These are phyloP conservation scores for Megaptera novaeangliae DNA, from an alignment of 2,113 vertebrate genomes.

Conservation along the genomic window DNA sequence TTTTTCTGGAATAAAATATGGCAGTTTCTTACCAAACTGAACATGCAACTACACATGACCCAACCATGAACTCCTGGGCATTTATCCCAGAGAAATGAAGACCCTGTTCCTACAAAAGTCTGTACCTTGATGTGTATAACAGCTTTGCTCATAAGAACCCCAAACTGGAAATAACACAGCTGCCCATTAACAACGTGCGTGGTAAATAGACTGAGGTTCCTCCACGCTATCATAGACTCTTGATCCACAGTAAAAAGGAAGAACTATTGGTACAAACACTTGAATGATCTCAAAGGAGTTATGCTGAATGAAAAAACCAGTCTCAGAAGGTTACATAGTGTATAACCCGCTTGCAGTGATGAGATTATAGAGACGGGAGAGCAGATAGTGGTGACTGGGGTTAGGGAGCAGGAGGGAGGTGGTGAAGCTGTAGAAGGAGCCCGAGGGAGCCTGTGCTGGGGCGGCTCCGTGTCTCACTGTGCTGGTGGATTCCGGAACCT, in stretches of 20 bases:
- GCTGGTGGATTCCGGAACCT: rapidly evolving
- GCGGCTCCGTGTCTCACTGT: rapidly evolving
- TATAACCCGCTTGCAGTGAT: background rate
- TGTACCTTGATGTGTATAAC: rapidly evolving
- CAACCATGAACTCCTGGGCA: background rate
- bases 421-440: background rate
- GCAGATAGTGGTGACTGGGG: rapidly evolving
- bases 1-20: rapidly evolving
- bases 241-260: rapidly evolving
- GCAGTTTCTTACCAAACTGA: background rate
- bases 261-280: rapidly evolving
- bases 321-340: rapidly evolving
- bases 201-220: background rate
- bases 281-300: background rate
- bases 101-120: rapidly evolving
- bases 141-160: background rate
- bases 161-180: background rate
- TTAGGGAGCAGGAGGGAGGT: background rate
- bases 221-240: rapidly evolving
- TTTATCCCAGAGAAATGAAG: background rate
- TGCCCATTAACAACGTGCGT: rapidly evolving
- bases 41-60: rapidly evolving
- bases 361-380: background rate
- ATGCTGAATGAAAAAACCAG: rapidly evolving
- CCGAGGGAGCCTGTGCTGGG: rapidly evolving